Conservation (phyloP, 2,888 invertebrate genomes). For the Synergus laeviventris region DNA sequence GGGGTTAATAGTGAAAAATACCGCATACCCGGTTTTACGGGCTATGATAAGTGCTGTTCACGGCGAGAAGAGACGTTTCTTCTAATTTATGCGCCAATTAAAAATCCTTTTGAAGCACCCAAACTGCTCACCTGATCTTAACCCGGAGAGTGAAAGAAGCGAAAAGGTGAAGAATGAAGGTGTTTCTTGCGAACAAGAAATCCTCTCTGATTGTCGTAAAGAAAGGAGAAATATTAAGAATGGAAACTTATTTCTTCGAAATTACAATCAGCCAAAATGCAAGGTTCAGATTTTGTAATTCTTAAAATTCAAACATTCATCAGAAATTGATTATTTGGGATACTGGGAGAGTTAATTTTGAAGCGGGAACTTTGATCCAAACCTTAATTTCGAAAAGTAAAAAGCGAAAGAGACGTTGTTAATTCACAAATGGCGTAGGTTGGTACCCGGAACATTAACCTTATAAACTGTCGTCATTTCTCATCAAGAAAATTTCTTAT, state of each 20-base stretch:
- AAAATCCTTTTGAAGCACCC: conserved; percentile 36
- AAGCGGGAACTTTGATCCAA: too few species aligned
- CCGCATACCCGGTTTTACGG: conserved; percentile 26
- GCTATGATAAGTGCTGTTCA: conserved; percentile 31
- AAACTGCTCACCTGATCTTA: conserved; percentile 27
- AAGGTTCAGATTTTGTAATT: too few species aligned
- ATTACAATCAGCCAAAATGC: too few species aligned
- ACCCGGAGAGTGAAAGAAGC: conserved; percentile 9
- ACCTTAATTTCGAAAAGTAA: too few species aligned
- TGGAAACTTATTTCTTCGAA: neutral
- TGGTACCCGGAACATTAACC: neutral
- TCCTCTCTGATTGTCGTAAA: neutral
- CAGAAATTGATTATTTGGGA: too few species aligned
- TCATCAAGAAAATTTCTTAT: neutral
- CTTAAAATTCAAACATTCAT: too few species aligned
- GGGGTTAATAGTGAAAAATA: conserved; percentile 34
- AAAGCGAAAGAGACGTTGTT: too few species aligned
- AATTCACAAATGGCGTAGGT: too few species aligned
- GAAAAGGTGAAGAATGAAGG: conserved; percentile 33
- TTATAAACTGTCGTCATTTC: neutral
- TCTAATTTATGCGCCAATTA: conserved; percentile 40
- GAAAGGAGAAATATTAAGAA: conserved; percentile 11
- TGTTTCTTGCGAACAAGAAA: conserved; percentile 18
- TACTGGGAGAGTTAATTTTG: too few species aligned
- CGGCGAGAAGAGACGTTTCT: conserved; percentile 38